Conservation (phyloP, 2,113 vertebrate genomes). For the Barbus barbus region DNA sequence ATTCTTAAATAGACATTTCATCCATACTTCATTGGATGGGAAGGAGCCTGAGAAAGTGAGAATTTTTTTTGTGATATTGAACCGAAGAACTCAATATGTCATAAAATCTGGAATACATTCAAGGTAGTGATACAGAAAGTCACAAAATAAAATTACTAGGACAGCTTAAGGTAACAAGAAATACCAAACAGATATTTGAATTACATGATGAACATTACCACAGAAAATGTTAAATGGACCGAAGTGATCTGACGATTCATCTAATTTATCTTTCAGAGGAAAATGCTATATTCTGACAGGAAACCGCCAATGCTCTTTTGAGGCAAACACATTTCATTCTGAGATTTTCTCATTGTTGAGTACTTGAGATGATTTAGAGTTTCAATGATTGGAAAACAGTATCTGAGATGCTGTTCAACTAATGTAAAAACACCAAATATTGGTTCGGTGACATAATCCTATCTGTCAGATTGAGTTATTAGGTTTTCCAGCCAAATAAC, state of each 20-base stretch:
- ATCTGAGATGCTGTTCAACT: background rate
- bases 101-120: background rate
- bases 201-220: background rate
- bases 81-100: background rate
- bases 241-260: background rate
- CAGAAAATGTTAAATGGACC: background rate
- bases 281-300: background rate
- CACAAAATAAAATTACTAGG: background rate
- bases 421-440: background rate
- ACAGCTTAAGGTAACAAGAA: background rate
- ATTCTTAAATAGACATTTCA: conserved; percentile 1
- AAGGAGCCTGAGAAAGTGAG: background rate
- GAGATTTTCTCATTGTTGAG: background rate
- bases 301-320: background rate
- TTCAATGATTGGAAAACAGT: background rate
- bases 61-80: background rate
- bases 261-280: background rate
- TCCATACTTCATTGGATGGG: background rate
- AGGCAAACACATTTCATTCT: background rate
- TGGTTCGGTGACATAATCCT: background rate
- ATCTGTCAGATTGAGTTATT: background rate
- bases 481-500: background rate
- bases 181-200: background rate
- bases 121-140: background rate
- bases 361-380: background rate